Conservation (phyloP, 2,113 vertebrate genomes). For the Aplodontia rufa region DNA sequence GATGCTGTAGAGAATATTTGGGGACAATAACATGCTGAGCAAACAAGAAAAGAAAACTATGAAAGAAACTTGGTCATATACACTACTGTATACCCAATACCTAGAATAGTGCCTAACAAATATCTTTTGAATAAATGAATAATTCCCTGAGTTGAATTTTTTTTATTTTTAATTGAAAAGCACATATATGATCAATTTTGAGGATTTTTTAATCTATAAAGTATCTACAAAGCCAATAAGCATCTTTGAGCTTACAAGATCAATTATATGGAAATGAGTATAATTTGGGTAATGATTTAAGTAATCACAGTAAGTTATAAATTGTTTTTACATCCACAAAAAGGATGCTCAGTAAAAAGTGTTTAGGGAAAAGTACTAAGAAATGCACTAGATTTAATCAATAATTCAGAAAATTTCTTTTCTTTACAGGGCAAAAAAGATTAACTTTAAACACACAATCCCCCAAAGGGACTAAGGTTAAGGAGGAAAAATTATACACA, state of each 20-base stretch:
- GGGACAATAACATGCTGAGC: background rate
- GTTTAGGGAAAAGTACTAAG: background rate
- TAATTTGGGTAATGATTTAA: background rate
- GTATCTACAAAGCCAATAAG: background rate
- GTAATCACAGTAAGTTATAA: background rate
- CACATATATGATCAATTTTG: background rate
- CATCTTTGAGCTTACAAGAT: background rate
- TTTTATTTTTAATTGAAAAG: background rate
- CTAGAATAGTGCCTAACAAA: background rate
- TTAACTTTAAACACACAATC: background rate
- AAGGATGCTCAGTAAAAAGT: background rate
- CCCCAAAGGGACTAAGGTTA: background rate
- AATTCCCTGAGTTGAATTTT: background rate
- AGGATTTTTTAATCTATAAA: background rate
- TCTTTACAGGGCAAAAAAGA: background rate
- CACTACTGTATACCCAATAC: background rate
- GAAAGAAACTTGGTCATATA: background rate
- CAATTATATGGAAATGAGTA: background rate
- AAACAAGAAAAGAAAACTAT: background rate
- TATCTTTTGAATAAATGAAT: background rate
- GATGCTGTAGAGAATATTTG: background rate
- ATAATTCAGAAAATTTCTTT: background rate
- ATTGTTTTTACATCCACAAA: background rate
- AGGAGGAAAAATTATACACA: background rate
- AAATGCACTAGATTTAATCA: background rate